phyloP scores from a whole-genome alignment of 2,797 vertebrate species.

The Sparidentex hasta region DNA sequence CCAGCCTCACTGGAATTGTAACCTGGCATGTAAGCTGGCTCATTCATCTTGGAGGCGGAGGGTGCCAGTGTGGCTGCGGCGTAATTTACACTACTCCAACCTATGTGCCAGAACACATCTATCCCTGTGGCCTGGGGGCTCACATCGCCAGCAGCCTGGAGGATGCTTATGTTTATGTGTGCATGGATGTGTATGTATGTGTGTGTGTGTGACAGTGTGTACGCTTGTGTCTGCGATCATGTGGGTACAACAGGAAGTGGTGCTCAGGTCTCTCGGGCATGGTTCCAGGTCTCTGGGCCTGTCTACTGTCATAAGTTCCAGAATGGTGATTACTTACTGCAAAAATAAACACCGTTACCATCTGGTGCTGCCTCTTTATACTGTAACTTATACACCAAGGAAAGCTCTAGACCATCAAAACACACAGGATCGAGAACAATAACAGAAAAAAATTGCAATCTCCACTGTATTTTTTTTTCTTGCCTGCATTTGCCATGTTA shows the following conservation, averaged over 20 bases:
- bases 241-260: conserved; percentile 74
- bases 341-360: conserved; percentile 87
- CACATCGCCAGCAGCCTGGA: conserved; percentile 53
- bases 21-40: conserved; percentile 71
- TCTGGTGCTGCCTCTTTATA: conserved; percentile 77
- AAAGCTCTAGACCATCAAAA: conserved; percentile 87
- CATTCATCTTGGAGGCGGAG: conserved; percentile 72
- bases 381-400: conserved; percentile 81
- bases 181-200: conserved; percentile 41
- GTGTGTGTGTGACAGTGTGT: conserved; percentile 37
- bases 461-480: conserved; percentile 28
- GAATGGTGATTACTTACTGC: conserved; percentile 82
- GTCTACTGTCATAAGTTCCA: conserved; percentile 81
- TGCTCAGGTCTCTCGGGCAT: conserved; percentile 73
- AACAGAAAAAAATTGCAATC: conserved; percentile 53
- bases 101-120: conserved; percentile 74
- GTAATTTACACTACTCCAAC: conserved; percentile 76
- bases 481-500: background rate
- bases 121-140: conserved; percentile 68
- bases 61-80: conserved; percentile 70
- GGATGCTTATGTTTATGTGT: conserved; percentile 63
- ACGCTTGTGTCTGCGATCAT: conserved; percentile 57
- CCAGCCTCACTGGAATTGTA: conserved; percentile 54
- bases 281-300: conserved; percentile 78
- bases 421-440: conserved; percentile 67